Percentiles rank a stretch among this genome's conserved stretches.
Evolutionary conservation across 2,888 invertebrate species (phyloP).

Genomic region (Bibio marci): DNA sequence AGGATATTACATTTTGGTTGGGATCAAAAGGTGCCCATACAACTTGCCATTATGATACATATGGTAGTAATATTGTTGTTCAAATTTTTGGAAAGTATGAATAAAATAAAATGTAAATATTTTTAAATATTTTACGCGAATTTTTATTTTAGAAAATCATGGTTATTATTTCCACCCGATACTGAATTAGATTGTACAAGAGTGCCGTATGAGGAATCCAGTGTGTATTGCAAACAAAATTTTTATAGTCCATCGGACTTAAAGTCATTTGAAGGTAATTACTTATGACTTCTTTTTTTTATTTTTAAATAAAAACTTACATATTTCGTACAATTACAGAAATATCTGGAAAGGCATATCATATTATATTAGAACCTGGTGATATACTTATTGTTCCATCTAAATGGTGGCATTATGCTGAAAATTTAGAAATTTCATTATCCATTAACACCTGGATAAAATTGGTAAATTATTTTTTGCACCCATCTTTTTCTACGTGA

Average conservation of each 20-base stretch:
- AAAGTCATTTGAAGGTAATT: constrained; percentile 32
- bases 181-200: constrained; percentile 59
- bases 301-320: constrained; percentile 8
- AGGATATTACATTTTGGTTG: constrained; percentile 73
- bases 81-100: constrained; percentile 69
- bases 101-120: constrained; percentile 10
- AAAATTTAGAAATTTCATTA: constrained; percentile 56
- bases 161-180: constrained; percentile 80
- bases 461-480: constrained; percentile 34
- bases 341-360: constrained; percentile 29
- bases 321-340: constrained; percentile 10
- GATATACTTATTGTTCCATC: constrained; percentile 78
- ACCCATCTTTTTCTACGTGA: neutral
- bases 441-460: constrained; percentile 57
- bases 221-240: constrained; percentile 73
- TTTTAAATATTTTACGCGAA: constrained; percentile 3
- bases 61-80: constrained; percentile 82
- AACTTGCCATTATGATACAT: constrained; percentile 86
- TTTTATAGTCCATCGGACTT: constrained; percentile 47
- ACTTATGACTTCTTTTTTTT: constrained; percentile 6
- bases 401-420: constrained; percentile 97
- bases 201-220: constrained; percentile 93
- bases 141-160: constrained; percentile 51
- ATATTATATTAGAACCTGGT: constrained; percentile 59
- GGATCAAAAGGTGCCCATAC: constrained; percentile 78